Base-by-base conservation (phyloP, 2,113 vertebrate genomes). In the Coreoperca whiteheadi region DNA sequence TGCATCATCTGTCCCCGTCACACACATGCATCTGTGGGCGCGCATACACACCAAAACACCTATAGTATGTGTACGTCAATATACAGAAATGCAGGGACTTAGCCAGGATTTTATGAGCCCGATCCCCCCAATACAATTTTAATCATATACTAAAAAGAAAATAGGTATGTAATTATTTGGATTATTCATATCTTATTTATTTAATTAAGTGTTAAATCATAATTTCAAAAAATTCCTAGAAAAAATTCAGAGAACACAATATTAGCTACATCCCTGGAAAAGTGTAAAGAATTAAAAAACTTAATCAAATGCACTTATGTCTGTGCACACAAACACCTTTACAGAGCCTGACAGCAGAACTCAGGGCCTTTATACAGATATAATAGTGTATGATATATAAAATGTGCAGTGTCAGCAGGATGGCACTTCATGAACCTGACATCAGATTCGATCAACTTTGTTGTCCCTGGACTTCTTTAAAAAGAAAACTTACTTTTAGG, bases 371-470 rank as follows among this genome's bases (percentile, higher is more conserved):
- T 50, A 28, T 9, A 23, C 4, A 67, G 6, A 71, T 39, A 30
- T n/a, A 23, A 39, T 41, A 71, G 48, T 28, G 46, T 54, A 21
- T 57, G n/a, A 56, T 57, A 30, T 20, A 28, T 25, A 8, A 71
- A 50, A 70, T 75, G 18, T 75, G 37, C 43, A 41, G 1, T 14
- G 51, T 79, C 53, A 75, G 69, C 74, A 72, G 12, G 20, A 64
- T 12, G 12, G 4, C 30, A 15, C n/a, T 4, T 51, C 34, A 67
- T 77, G 15, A 80, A 75, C 16, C 32, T 54, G 43, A 63, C 54
- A 37, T 82, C 79, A 83, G 37, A 79, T 28, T 59, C 4, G 15
- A 84, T 68, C 14, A 43, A 30, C 7, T 64, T 70, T 72, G 30
- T 53, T 71, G 48, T 81, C 60, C 39, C 61, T 37, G 1, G 21